Conservation (phyloP, 2,888 invertebrate genomes). For the Brassicogethes aeneus region DNA sequence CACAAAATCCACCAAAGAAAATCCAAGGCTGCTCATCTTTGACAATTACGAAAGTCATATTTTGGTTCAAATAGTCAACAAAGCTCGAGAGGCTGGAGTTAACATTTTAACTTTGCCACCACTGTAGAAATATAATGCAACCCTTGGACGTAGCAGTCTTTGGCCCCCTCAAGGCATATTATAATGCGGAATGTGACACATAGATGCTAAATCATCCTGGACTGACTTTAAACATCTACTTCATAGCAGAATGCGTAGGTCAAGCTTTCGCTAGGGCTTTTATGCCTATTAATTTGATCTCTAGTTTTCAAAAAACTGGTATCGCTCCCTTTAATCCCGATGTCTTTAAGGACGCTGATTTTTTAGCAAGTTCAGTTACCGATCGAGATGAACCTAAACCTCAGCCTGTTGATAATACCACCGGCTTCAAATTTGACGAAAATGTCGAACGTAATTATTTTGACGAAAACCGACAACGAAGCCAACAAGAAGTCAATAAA, state of each 20-base stretch:
- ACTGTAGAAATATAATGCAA: conserved; percentile 36
- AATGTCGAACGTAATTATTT: no score
- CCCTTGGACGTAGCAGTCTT: conserved; percentile 35
- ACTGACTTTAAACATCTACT: conserved; percentile 34
- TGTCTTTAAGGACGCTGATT: conserved; percentile 18
- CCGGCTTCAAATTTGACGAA: no score
- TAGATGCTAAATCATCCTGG: conserved; percentile 35
- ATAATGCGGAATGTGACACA: conserved; percentile 26
- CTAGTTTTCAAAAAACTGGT: conserved; percentile 14
- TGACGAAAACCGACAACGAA: no score
- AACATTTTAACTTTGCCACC: conserved; percentile 34
- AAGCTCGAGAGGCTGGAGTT: conserved; percentile 32
- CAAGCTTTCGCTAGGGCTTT: conserved; percentile 13
- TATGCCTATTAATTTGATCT: conserved; percentile 15
- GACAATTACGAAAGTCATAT: conserved; percentile 34
- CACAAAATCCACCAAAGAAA: conserved; percentile 21
- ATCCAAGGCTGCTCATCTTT: conserved; percentile 26
- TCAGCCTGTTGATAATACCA: no score
- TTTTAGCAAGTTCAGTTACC: conserved; percentile 5
- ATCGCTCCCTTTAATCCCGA: conserved; percentile 16
- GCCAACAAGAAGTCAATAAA: no score
- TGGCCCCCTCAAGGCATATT: conserved; percentile 33
- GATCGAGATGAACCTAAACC: conserved; percentile 4
- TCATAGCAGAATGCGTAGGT: conserved; percentile 23
- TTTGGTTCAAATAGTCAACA: conserved; percentile 19